Evolutionary conservation across 2,888 invertebrate genomes (phyloP).

Genomic region (Salpingus planirostris): DNA sequence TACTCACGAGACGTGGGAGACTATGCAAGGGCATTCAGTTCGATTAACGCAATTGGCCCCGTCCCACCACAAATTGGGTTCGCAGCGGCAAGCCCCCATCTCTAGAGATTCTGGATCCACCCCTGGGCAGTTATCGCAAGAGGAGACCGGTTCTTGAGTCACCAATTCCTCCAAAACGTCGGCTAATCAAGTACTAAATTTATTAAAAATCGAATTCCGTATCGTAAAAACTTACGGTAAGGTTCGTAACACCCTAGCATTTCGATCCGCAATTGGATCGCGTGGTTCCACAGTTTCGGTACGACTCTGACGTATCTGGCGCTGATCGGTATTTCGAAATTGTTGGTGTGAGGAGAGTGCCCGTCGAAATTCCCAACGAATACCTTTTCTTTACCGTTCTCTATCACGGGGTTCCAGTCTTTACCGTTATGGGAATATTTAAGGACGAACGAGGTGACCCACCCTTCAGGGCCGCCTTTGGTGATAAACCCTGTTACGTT

Average conservation of each 20-base stretch:
- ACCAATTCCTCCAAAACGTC: too few species aligned
- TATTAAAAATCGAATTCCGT: too few species aligned
- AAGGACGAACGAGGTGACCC: slow-evolving; percentile 67
- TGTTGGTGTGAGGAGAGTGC: slow-evolving; percentile 50
- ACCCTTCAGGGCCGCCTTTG: slow-evolving; percentile 60
- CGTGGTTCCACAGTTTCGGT: slow-evolving; percentile 63
- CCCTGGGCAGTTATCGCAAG: slow-evolving; percentile 52
- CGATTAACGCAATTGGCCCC: slow-evolving; percentile 63
- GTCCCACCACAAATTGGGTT: slow-evolving; percentile 56
- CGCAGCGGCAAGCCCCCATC: slow-evolving; percentile 46
- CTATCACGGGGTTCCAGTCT: slow-evolving; percentile 61
- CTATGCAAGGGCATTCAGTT: slow-evolving; percentile 70
- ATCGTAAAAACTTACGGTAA: slow-evolving; percentile 49
- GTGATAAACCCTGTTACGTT: slow-evolving; percentile 71
- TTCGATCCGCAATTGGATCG: slow-evolving; percentile 66
- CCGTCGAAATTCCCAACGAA: slow-evolving; percentile 69
- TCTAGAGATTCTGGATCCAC: slow-evolving; percentile 32
- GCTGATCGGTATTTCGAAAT: slow-evolving; percentile 63
- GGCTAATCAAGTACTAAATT: too few species aligned
- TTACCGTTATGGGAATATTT: slow-evolving; percentile 63
- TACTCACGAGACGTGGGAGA: slow-evolving; percentile 54
- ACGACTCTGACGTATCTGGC: slow-evolving; percentile 63
- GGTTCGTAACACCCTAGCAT: slow-evolving; percentile 70
- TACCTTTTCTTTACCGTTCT: slow-evolving; percentile 46
- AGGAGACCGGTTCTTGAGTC: slow-evolving; percentile 8